phyloP scores from a whole-genome alignment of 2,888 invertebrate genomes.

The Chymomyza amoena region DNA sequence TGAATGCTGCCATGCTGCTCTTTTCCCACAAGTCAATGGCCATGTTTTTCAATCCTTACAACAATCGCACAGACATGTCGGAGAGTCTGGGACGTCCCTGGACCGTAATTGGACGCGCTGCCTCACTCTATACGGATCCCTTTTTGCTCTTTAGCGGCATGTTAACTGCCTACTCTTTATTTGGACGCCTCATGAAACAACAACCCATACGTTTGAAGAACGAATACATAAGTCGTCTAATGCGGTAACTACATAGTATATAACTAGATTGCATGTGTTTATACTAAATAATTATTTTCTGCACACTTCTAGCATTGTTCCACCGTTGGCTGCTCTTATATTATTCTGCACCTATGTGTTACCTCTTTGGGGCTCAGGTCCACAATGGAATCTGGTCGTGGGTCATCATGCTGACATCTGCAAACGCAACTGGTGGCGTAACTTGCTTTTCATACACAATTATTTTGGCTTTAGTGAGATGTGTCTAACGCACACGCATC shows the following conservation, averaged over 20 bases:
- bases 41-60: slow-evolving; percentile 83
- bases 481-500: slow-evolving; percentile 87
- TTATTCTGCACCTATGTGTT: slow-evolving; percentile 84
- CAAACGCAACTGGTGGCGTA: slow-evolving; percentile 85
- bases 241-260: slow-evolving; percentile 76
- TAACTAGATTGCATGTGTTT: slow-evolving; percentile 46
- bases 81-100: slow-evolving; percentile 83
- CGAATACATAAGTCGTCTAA: slow-evolving; percentile 83
- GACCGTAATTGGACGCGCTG: slow-evolving; percentile 84
- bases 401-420: slow-evolving; percentile 84
- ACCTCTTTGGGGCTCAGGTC: slow-evolving; percentile 83
- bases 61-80: slow-evolving; percentile 83
- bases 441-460: slow-evolving; percentile 85
- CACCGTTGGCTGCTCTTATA: slow-evolving; percentile 83
- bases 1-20: slow-evolving; percentile 83
- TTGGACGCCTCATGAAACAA: slow-evolving; percentile 81
- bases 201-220: slow-evolving; percentile 81
- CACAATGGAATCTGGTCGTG: slow-evolving; percentile 85
- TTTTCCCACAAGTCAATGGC: slow-evolving; percentile 87
- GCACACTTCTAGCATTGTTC: slow-evolving; percentile 80
- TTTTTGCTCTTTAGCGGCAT: slow-evolving; percentile 86
- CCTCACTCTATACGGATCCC: slow-evolving; percentile 86
- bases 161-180: slow-evolving; percentile 83
- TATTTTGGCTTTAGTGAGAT: slow-evolving; percentile 86
- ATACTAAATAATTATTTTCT: neutral